Evolutionary conservation across 2,888 invertebrate genomes (phyloP).

Genomic region (Chrysolina americana): DNA sequence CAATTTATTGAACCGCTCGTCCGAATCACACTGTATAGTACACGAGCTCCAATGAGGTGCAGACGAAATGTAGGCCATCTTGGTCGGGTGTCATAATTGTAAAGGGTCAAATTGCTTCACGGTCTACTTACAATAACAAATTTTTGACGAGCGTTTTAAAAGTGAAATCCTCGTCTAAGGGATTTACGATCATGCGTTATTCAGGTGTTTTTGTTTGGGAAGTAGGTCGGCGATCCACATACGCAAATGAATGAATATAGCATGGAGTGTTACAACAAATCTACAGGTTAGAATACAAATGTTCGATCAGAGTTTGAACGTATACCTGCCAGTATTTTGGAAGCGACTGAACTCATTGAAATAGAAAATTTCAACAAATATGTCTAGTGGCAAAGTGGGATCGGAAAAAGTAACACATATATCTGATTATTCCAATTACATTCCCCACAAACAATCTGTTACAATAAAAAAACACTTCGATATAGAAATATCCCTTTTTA

Average conservation of each 20-base stretch:
- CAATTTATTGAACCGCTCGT: not conserved
- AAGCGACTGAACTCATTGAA: too few species aligned
- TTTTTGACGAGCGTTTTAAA: constrained; percentile 30
- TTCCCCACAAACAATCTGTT: too few species aligned
- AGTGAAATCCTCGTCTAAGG: constrained; percentile 20
- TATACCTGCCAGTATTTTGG: too few species aligned
- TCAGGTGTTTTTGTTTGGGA: constrained; percentile 11
- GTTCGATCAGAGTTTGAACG: too few species aligned
- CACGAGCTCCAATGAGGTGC: constrained; percentile 21
- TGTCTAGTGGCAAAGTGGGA: too few species aligned
- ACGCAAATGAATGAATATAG: constrained; percentile 5
- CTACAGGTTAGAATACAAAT: not conserved
- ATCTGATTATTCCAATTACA: too few species aligned
- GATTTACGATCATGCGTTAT: constrained; percentile 15
- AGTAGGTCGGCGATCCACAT: not conserved
- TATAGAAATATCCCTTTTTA: too few species aligned
- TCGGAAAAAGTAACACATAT: too few species aligned
- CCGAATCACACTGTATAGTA: constrained; percentile 24
- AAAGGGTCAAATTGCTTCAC: constrained; percentile 51
- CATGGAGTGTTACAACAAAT: not conserved
- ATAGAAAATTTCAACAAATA: too few species aligned
- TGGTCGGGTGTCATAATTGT: constrained; percentile 38
- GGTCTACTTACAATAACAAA: constrained; percentile 51
- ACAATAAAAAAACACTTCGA: too few species aligned
- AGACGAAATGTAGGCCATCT: constrained; percentile 39